phyloP scores from a whole-genome alignment of 2,113 vertebrate species.

The Corydoras maculifer region DNA sequence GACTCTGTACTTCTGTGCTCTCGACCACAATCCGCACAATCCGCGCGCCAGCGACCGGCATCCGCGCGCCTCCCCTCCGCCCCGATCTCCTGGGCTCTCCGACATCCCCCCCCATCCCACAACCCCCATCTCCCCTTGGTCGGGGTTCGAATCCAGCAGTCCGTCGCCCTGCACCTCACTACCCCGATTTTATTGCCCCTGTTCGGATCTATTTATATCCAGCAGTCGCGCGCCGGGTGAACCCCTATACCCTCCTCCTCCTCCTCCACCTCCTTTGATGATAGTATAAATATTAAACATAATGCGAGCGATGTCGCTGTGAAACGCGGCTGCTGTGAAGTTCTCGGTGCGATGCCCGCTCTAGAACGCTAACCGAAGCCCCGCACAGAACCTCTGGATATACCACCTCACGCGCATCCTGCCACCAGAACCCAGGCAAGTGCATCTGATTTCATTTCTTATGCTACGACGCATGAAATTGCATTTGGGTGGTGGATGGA shows the following conservation, averaged over 20 bases:
- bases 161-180: slow-evolving; percentile 6
- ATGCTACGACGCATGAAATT: neutral
- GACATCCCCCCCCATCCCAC: no score
- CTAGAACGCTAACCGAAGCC: neutral
- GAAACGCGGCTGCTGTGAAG: slow-evolving; percentile 4
- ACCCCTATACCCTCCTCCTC: slow-evolving; percentile 12
- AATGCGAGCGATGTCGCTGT: slow-evolving; percentile 23
- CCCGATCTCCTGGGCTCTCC: neutral
- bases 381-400: neutral
- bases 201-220: slow-evolving; percentile 11
- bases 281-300: slow-evolving; percentile 18
- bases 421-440: slow-evolving; percentile 11
- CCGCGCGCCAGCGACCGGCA: neutral
- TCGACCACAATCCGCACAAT: no score
- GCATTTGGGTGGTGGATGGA: no score
- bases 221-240: slow-evolving; percentile 13
- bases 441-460: neutral
- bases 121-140: slow-evolving; percentile 9
- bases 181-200: neutral
- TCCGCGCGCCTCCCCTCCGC: slow-evolving; percentile 42
- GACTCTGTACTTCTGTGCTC: no score
- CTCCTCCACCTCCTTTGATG: neutral
- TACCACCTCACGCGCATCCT: neutral
- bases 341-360: neutral
- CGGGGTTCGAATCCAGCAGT: slow-evolving; percentile 38